Percentiles rank a stretch among this genome's conserved stretches.
These are phyloP conservation scores for Tipula unca DNA, from an alignment of 2,888 invertebrate species.

Conservation along the genomic window DNA sequence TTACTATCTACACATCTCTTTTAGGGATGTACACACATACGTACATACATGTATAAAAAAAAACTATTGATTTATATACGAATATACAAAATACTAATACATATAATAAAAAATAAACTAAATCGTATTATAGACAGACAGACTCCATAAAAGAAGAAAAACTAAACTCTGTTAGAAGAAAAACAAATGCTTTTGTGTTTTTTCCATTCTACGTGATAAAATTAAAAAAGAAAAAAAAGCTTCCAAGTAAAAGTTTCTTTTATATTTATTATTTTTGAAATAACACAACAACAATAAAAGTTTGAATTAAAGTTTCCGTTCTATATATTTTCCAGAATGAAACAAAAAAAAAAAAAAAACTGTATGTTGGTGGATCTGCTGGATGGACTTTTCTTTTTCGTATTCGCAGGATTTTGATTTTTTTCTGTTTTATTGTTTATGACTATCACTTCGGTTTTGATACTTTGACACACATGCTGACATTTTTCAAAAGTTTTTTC, in stretches of 20 bases:
- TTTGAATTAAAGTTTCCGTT: neutral
- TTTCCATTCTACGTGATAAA: neutral
- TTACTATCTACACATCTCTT: too few relatives aligned
- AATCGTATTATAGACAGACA: slow-evolving; percentile 8
- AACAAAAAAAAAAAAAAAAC: neutral
- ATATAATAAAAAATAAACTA: neutral
- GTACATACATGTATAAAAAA: neutral
- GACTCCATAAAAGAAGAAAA: neutral
- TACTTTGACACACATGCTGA: neutral
- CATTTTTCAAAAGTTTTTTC: neutral
- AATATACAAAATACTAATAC: neutral
- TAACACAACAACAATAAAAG: neutral
- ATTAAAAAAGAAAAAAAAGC: neutral
- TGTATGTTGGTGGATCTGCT: neutral
- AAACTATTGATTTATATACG: neutral
- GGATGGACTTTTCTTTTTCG: too few relatives aligned
- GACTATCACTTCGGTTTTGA: neutral
- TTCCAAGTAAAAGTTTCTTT: neutral
- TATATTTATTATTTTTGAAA: neutral
- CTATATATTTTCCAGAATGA: neutral
- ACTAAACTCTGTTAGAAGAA: neutral
- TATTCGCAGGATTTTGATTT: too few relatives aligned
- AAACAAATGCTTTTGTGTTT: neutral
- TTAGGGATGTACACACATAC: too few relatives aligned
- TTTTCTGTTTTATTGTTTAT: neutral